phyloP scores from a whole-genome alignment of 2,113 vertebrate genomes.

The Garra rufa region DNA sequence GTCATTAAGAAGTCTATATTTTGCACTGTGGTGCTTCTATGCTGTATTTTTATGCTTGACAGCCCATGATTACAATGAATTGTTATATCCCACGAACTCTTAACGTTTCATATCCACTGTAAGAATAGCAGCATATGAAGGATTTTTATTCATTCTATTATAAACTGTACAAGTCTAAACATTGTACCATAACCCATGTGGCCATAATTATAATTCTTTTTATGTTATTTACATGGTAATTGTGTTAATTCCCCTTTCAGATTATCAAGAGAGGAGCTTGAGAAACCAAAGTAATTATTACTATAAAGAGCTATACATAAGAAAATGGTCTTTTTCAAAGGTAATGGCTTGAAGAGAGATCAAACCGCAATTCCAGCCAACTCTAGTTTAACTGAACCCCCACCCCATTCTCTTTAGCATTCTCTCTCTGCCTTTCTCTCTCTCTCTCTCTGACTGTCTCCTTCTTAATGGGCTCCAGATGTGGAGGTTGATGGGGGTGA shows the following conservation, averaged over 20 bases:
- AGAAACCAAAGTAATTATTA: neutral
- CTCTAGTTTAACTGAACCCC: slow-evolving; percentile 20
- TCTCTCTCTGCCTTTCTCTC: slow-evolving; percentile 58
- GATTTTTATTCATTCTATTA: neutral
- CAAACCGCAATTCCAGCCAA: slow-evolving; percentile 15
- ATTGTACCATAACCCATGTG: neutral
- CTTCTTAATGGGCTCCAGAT: slow-evolving; percentile 66
- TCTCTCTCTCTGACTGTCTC: slow-evolving; percentile 55
- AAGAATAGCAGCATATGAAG: neutral
- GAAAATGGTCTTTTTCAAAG: slow-evolving; percentile 23
- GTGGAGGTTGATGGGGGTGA: slow-evolving; percentile 60
- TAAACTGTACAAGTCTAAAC: neutral
- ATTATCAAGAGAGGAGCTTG: neutral
- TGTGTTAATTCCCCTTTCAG: neutral
- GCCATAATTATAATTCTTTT: neutral
- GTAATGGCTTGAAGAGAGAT: slow-evolving; percentile 33
- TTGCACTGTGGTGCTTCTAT: neutral
- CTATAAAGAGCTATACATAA: slow-evolving; percentile 3
- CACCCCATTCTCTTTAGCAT: slow-evolving; percentile 12
- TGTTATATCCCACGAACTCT: neutral
- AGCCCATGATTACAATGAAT: neutral
- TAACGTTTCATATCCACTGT: neutral
- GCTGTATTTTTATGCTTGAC: neutral
- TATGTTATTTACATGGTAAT: neutral
- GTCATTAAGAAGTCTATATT: neutral